Evolutionary conservation across 2,113 vertebrate species (phyloP).

Genomic region (Lepus americanus): DNA sequence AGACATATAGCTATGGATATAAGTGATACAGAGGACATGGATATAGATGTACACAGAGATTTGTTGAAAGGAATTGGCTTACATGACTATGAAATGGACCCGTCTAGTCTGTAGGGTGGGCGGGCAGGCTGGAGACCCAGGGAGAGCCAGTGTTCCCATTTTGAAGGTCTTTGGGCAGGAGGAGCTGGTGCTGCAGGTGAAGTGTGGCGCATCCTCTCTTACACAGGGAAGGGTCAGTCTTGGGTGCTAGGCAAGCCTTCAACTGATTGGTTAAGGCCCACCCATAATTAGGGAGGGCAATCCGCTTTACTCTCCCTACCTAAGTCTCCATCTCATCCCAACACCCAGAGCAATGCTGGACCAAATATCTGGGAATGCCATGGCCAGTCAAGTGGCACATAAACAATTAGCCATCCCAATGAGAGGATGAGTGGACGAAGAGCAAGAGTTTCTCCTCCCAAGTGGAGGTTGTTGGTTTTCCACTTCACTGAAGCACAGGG

Average conservation of each 20-base stretch:
- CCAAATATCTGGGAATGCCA: background rate
- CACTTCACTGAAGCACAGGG: too few relatives aligned
- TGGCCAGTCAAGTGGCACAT: background rate
- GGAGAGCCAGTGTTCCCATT: background rate
- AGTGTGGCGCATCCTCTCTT: background rate
- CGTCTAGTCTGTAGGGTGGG: background rate
- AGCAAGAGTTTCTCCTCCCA: background rate
- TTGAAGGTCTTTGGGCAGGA: background rate
- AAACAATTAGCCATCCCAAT: background rate
- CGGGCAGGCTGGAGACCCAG: background rate
- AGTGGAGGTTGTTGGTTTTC: background rate
- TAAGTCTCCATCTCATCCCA: background rate
- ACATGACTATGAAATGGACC: background rate
- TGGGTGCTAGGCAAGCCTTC: background rate
- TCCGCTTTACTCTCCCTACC: background rate
- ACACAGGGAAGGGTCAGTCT: background rate
- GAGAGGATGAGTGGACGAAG: background rate
- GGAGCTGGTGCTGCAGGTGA: background rate
- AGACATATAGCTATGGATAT: background rate
- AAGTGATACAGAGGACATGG: background rate
- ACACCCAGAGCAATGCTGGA: background rate
- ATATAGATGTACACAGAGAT: background rate
- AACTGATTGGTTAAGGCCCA: background rate
- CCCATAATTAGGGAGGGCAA: background rate
- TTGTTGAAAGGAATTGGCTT: background rate